Conservation (phyloP, 2,888 invertebrate species). For the Drosophila longiperda region DNA sequence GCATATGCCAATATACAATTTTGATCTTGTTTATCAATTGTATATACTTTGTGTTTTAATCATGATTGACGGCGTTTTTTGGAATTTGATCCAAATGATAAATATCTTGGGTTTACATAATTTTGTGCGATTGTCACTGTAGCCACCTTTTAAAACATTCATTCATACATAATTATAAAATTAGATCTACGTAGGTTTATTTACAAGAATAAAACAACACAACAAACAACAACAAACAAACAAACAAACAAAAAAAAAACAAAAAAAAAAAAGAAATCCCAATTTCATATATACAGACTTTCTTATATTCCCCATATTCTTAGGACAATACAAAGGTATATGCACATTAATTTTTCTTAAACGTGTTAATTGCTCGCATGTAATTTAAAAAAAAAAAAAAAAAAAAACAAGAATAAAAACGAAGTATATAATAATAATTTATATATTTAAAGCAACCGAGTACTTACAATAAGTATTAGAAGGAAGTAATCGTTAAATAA, state of each 20-base stretch:
- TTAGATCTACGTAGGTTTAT: slow-evolving; percentile 71
- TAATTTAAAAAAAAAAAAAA: slow-evolving; percentile 48
- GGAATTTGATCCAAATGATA: slow-evolving; percentile 41
- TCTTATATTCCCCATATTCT: slow-evolving; percentile 67
- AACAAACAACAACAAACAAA: slow-evolving; percentile 12
- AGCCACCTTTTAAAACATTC: slow-evolving; percentile 69
- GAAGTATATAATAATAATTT: slow-evolving; percentile 33
- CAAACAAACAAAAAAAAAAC: slow-evolving; percentile 19
- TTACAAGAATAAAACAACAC: slow-evolving; percentile 36
- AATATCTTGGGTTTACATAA: slow-evolving; percentile 48
- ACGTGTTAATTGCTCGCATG: slow-evolving; percentile 62
- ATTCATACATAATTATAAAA: slow-evolving; percentile 65
- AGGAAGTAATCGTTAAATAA: slow-evolving; percentile 69
- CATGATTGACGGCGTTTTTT: slow-evolving; percentile 38
- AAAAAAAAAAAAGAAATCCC: slow-evolving; percentile 20
- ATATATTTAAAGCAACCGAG: slow-evolving; percentile 39
- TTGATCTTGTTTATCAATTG: slow-evolving; percentile 51
- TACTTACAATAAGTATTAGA: slow-evolving; percentile 59
- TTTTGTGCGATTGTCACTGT: slow-evolving; percentile 57
- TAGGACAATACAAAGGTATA: slow-evolving; percentile 57
- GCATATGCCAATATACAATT: slow-evolving; percentile 38
- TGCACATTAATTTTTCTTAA: slow-evolving; percentile 62
- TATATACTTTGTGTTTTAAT: slow-evolving; percentile 53
- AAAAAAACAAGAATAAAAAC: slow-evolving; percentile 23
- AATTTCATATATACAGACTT: slow-evolving; percentile 57